Conservation (phyloP, 2,888 invertebrate species). For the Sarcophaga caerulescens region DNA sequence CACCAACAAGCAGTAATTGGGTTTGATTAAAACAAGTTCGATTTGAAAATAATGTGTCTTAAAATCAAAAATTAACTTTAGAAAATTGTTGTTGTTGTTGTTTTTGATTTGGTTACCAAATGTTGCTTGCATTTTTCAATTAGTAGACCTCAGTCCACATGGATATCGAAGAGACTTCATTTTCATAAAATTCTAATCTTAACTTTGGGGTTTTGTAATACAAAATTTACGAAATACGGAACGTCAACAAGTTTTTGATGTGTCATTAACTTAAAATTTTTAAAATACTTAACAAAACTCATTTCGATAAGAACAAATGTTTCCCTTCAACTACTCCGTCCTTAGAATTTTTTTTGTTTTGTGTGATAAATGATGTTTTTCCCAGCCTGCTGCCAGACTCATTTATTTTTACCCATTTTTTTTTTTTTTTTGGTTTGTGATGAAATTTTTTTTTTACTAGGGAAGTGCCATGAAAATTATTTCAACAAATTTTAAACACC, state of each 20-base stretch:
- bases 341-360: neutral
- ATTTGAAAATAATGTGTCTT: too few relatives aligned
- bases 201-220: neutral
- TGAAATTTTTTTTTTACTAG: neutral
- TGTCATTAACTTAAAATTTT: constrained; percentile 2
- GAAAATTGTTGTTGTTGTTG: too few relatives aligned
- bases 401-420: constrained; percentile 41
- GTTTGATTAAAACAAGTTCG: too few relatives aligned
- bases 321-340: neutral
- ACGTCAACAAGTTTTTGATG: too few relatives aligned
- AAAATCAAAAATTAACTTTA: too few relatives aligned
- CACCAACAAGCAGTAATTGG: too few relatives aligned
- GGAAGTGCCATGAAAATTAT: constrained; percentile 28
- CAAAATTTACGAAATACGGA: too few relatives aligned
- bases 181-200: neutral
- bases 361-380: constrained; percentile 62
- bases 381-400: constrained; percentile 53
- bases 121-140: too few relatives aligned
- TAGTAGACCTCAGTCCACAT: too few relatives aligned
- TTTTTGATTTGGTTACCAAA: too few relatives aligned
- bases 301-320: neutral
- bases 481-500: constrained; percentile 57
- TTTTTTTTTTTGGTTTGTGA: constrained; percentile 22
- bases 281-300: too few relatives aligned
- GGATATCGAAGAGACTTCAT: neutral